Evolutionary conservation across 2,888 invertebrate genomes (phyloP).

Genomic region (Morpho helenor): DNA sequence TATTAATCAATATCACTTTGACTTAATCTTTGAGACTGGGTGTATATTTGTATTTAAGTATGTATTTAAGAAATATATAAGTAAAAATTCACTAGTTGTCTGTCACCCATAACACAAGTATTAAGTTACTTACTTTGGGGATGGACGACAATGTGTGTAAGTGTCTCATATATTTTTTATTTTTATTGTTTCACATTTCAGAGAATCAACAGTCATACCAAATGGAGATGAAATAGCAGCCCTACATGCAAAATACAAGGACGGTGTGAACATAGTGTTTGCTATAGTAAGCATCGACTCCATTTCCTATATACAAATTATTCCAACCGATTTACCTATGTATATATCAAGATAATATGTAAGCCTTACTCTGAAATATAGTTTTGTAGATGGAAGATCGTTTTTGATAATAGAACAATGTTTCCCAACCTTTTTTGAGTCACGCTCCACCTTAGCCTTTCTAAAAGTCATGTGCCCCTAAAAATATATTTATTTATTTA

Average conservation of each 20-base stretch:
- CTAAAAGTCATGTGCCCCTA: background rate
- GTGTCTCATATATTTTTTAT: too few species aligned
- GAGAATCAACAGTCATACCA: conserved; percentile 49
- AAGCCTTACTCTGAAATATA: too few species aligned
- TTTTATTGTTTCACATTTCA: conserved; percentile 42
- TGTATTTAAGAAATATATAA: too few species aligned
- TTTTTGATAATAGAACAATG: background rate
- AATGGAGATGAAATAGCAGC: conserved; percentile 43
- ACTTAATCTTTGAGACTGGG: too few species aligned
- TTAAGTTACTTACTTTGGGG: too few species aligned
- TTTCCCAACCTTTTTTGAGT: background rate
- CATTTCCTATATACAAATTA: conserved; percentile 64
- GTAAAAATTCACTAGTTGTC: too few species aligned
- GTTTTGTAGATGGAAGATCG: too few species aligned
- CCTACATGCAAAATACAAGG: conserved; percentile 46
- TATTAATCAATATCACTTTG: too few species aligned
- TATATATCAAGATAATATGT: conserved; percentile 33
- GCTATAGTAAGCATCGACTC: conserved; percentile 63
- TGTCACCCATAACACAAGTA: too few species aligned
- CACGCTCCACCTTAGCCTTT: background rate
- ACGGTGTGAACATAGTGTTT: conserved; percentile 55
- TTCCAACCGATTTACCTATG: conserved; percentile 53
- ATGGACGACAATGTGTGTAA: too few species aligned
- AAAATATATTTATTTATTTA: too few species aligned
- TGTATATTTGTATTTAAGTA: too few species aligned